Base-by-base conservation (phyloP, 2,888 invertebrate species). In the Zeuzera pyrina region DNA sequence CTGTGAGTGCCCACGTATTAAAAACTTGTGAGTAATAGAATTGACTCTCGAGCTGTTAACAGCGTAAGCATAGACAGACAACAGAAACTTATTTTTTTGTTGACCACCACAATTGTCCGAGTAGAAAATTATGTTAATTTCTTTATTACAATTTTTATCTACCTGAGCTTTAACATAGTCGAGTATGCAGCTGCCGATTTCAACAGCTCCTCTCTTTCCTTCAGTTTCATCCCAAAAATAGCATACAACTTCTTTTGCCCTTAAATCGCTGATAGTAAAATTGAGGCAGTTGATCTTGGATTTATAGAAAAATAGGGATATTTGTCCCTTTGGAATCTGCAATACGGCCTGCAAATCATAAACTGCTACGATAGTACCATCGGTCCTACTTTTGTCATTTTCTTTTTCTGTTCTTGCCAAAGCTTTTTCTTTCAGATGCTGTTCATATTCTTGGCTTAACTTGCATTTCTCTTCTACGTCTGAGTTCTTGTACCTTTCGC, bases 331-430 rank as follows among this genome's bases (percentile, higher is more conserved):
- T 2, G 40, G 45, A 23, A 42, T 21, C 29, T 34, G 39, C 36
- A 45, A 34, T 2, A 47, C 42, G 3, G 47, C 38, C 24, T 50
- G 43, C 7, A 50, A 29, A 19, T 50, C 50, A 24, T 48, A 50
- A 4, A 45, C 37, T 12, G 37, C 47, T 15, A 44, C 41, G 12
- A n/a, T n/a, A n/a, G n/a, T n/a, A 36, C 38, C 10, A 23, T 23
- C 23, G n/a, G 3, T 23, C n/a, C 23, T 23, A 1, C 6, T 36
- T 38, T 36, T 11, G 41, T 29, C 34, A 25, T 46, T 43, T 28
- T 43, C 41, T 36, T 39, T 42, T 22, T 39, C 11, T 24, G 36
- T 24, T 14, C 14, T 38, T 16, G 10, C n/a, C 14, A 16, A 39
- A 7, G 6, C 32, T 36, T 30, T 15, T 15, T 23, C 23, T 6